phyloP scores from a whole-genome alignment of 2,113 vertebrate genomes.

The Psephotus haematonotus region DNA sequence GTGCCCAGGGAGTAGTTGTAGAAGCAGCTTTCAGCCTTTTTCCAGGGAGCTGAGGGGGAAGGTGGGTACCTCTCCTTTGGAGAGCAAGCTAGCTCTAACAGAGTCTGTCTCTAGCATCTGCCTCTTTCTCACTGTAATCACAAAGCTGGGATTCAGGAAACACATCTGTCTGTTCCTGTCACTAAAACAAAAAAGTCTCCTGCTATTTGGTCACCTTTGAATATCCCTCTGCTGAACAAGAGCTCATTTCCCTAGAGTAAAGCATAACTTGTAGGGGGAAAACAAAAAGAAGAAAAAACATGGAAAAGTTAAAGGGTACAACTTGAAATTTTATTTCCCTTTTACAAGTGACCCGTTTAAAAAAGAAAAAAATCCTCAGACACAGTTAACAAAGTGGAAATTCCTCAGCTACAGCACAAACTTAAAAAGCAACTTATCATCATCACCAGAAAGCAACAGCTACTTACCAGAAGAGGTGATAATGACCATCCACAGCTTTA shows the following conservation, averaged over 20 bases:
- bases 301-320: background rate
- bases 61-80: background rate
- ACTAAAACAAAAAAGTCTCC: slow-evolving; percentile 1
- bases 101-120: background rate
- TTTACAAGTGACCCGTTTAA: background rate
- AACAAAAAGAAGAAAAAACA: background rate
- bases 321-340: background rate
- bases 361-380: background rate
- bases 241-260: background rate
- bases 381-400: background rate
- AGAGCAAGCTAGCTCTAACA: background rate
- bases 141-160: background rate
- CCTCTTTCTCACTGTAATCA: background rate
- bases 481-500: background rate
- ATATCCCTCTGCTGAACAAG: background rate
- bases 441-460: background rate
- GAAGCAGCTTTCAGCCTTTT: background rate
- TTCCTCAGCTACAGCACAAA: background rate
- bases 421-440: background rate
- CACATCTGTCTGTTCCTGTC: background rate
- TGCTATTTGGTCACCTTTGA: background rate
- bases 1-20: accelerated
- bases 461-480: background rate
- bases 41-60: background rate
- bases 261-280: background rate